phyloP scores from a whole-genome alignment of 2,797 vertebrate species.

The Rhinichthys osculus region DNA sequence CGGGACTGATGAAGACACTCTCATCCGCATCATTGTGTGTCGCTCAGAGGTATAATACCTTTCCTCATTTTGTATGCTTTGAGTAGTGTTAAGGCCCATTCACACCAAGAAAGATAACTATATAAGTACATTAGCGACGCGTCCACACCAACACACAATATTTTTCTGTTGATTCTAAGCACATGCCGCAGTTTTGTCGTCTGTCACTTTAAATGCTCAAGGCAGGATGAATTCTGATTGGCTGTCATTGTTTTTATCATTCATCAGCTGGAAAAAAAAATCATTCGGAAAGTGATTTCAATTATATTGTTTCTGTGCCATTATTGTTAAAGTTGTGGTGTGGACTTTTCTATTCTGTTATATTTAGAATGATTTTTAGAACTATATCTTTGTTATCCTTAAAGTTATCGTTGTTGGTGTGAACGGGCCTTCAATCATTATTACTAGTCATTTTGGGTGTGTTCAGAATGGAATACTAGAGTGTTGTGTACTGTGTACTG shows the following conservation, averaged over 20 bases:
- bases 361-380: not conserved
- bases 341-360: not conserved
- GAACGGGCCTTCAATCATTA: not conserved
- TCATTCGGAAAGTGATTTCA: not conserved
- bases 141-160: not conserved
- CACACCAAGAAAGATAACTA: not conserved
- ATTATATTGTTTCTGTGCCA: not conserved
- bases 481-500: not conserved
- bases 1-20: conserved; percentile 81
- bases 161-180: not conserved
- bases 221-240: not conserved
- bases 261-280: not conserved
- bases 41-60: conserved; percentile 77
- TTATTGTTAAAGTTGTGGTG: not conserved
- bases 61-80: not conserved
- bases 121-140: not conserved
- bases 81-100: not conserved
- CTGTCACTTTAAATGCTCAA: not conserved
- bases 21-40: conserved; percentile 79
- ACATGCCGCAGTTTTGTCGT: not conserved
- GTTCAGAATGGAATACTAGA: not conserved
- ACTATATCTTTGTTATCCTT: not conserved
- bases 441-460: not conserved
- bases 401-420: no score
- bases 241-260: not conserved